Percentiles rank a stretch among this genome's conserved stretches.
Evolutionary conservation across 1,140 invertebrate genomes (phyloP).

Genomic region (Drosophila leontia): DNA sequence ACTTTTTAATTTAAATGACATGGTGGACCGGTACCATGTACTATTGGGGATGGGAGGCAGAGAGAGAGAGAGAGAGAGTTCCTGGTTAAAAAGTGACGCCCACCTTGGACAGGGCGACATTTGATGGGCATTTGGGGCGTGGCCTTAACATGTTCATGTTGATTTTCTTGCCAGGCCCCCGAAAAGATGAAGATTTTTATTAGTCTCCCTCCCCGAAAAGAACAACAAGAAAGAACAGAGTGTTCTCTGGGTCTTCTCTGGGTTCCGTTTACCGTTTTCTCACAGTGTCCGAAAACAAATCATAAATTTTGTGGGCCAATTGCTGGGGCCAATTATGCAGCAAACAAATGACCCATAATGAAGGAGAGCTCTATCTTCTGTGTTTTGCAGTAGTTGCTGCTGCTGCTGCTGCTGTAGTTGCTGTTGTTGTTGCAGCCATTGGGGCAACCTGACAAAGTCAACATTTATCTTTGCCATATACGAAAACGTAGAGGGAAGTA

Average conservation of each 20-base stretch:
- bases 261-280: slow-evolving; percentile 66
- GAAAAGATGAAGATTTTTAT: slow-evolving; percentile 61
- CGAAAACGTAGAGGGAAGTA: slow-evolving; percentile 35
- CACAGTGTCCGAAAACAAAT: slow-evolving; percentile 60
- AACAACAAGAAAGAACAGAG: slow-evolving; percentile 46
- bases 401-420: slow-evolving; percentile 11
- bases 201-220: slow-evolving; percentile 18
- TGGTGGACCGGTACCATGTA: slow-evolving; percentile 26
- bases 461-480: slow-evolving; percentile 79
- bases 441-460: slow-evolving; percentile 75
- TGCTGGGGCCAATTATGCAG: slow-evolving; percentile 78
- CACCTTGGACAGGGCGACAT: slow-evolving; percentile 54
- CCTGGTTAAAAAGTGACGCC: slow-evolving; percentile 56
- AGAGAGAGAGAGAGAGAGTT: background rate
- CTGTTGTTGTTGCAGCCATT: slow-evolving; percentile 29
- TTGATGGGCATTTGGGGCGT: slow-evolving; percentile 74
- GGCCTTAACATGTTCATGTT: slow-evolving; percentile 50
- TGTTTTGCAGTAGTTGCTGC: slow-evolving; percentile 19
- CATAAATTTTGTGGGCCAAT: slow-evolving; percentile 80
- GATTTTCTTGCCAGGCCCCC: slow-evolving; percentile 65
- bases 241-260: background rate
- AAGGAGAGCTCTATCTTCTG: slow-evolving; percentile 55
- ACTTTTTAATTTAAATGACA: slow-evolving; percentile 83
- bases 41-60: slow-evolving; percentile 2
- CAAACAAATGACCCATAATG: slow-evolving; percentile 83